Evolutionary conservation across 2,888 invertebrate genomes (phyloP).

Genomic region (Spodoptera exigua): DNA sequence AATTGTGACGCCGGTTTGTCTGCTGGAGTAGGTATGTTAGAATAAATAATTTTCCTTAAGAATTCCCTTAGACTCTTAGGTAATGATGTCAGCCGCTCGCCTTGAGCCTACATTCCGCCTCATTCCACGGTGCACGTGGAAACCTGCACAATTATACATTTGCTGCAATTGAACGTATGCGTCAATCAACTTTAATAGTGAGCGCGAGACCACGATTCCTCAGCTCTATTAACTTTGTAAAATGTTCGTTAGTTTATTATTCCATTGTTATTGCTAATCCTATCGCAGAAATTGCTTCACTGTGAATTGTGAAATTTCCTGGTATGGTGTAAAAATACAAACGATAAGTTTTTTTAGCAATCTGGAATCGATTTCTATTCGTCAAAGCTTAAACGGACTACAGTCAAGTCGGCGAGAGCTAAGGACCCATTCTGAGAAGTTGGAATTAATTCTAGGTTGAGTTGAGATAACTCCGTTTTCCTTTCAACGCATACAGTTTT

Average conservation of each 20-base stretch:
- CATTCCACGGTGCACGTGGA: slow-evolving; percentile 71
- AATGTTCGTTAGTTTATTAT: slow-evolving; percentile 37
- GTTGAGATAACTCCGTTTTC: slow-evolving; percentile 37
- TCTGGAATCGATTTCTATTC: slow-evolving; percentile 23
- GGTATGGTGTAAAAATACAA: slow-evolving; percentile 14
- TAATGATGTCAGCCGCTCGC: slow-evolving; percentile 76
- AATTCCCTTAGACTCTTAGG: slow-evolving; percentile 70
- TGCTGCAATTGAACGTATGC: slow-evolving; percentile 73
- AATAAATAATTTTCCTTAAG: slow-evolving; percentile 38
- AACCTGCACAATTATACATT: slow-evolving; percentile 71
- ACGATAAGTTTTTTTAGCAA: slow-evolving; percentile 20
- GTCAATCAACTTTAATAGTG: slow-evolving; percentile 65
- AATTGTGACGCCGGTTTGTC: slow-evolving; percentile 55
- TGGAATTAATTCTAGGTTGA: slow-evolving; percentile 32
- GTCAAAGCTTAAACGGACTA: not conserved
- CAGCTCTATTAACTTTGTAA: slow-evolving; percentile 51
- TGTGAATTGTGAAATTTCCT: slow-evolving; percentile 21
- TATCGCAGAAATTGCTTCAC: slow-evolving; percentile 26
- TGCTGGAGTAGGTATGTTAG: slow-evolving; percentile 45
- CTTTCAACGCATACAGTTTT: slow-evolving; percentile 37
- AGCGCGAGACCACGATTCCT: slow-evolving; percentile 31
- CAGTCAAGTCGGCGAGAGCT: slow-evolving; percentile 5
- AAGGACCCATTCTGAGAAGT: slow-evolving; percentile 23
- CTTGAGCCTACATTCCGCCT: slow-evolving; percentile 79
- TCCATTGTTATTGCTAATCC: slow-evolving; percentile 43